phyloP scores from a whole-genome alignment of 2,113 vertebrate species.

The Recurvirostra avosetta region DNA sequence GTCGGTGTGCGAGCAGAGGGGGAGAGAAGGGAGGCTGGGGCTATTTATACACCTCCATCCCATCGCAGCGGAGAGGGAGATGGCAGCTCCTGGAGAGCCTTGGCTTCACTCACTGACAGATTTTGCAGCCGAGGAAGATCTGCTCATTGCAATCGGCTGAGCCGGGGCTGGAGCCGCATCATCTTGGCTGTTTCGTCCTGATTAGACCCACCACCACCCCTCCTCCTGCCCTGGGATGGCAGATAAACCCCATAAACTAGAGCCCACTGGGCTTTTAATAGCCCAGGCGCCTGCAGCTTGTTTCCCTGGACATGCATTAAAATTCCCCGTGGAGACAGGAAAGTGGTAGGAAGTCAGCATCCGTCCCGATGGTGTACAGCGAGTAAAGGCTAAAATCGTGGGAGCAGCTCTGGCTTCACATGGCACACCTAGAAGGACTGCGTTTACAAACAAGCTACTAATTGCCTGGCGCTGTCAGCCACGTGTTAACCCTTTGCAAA shows the following conservation, averaged over 20 bases:
- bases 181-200: neutral
- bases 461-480: neutral
- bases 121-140: neutral
- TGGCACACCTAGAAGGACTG: neutral
- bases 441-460: neutral
- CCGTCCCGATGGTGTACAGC: fast-evolving
- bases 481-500: neutral
- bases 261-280: neutral
- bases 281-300: neutral
- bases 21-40: too few relatives aligned
- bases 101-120: neutral
- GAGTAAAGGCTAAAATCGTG: neutral
- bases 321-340: neutral
- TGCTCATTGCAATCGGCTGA: neutral
- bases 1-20: neutral
- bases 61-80: fast-evolving
- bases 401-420: neutral
- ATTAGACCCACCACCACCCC: neutral
- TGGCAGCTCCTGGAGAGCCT: neutral
- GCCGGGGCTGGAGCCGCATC: fast-evolving
- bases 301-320: neutral
- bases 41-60: neutral
- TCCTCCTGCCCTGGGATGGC: neutral
- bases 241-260: neutral
- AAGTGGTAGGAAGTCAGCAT: fast-evolving